phyloP scores from a whole-genome alignment of 2,797 vertebrate genomes.

The Semaprochilodus insignis region DNA sequence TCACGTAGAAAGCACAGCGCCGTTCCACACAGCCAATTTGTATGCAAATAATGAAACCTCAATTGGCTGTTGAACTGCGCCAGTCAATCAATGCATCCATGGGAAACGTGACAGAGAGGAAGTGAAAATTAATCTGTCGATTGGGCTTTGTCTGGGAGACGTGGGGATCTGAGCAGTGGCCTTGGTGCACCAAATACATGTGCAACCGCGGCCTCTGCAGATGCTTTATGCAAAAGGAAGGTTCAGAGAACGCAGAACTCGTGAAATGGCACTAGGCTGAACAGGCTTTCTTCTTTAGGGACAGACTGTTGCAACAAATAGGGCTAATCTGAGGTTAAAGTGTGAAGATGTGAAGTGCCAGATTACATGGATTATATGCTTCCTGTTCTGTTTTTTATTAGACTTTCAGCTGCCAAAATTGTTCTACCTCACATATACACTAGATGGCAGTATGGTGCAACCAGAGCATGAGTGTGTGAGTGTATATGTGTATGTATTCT shows the following conservation, averaged over 20 bases:
- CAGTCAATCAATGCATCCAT: constrained; percentile 60
- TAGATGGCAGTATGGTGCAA: constrained; percentile 66
- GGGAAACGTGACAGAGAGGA: constrained; percentile 42
- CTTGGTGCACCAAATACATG: background rate
- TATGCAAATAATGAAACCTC: constrained; percentile 63
- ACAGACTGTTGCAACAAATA: background rate
- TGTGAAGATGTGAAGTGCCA: background rate
- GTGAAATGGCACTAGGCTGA: background rate
- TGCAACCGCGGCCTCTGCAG: background rate
- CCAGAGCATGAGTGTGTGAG: constrained; percentile 62
- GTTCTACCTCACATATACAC: constrained; percentile 39
- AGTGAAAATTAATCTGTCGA: constrained; percentile 48
- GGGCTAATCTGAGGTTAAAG: background rate
- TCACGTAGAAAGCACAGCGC: constrained; percentile 52
- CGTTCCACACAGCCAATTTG: constrained; percentile 58
- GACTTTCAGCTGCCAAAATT: background rate
- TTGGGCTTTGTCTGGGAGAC: constrained; percentile 30
- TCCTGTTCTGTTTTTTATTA: background rate
- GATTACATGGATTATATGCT: background rate
- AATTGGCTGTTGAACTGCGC: constrained; percentile 61
- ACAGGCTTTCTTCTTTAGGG: background rate
- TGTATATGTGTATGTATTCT: background rate
- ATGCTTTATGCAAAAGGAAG: background rate
- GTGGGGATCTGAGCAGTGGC: constrained; percentile 2
- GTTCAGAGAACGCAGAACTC: background rate